Percentiles rank a stretch among this genome's conserved stretches.
Conservation (phyloP, 2,113 vertebrate species). For the Salvator merianae region DNA sequence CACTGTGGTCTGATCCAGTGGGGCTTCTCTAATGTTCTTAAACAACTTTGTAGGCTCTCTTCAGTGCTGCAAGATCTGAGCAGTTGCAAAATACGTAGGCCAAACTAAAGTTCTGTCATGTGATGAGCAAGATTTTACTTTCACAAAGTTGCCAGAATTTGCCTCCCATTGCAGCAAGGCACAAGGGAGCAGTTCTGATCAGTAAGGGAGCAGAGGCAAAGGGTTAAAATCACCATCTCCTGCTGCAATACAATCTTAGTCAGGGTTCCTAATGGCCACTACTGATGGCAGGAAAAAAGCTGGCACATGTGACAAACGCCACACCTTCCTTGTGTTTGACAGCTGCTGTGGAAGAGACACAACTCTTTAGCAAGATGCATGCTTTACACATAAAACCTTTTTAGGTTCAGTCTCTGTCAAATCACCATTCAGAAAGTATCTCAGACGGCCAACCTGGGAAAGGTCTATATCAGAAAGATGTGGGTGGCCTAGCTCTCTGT, state of each 20-base stretch:
- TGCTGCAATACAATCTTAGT: not conserved
- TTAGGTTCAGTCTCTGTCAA: not conserved
- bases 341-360: not conserved
- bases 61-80: not conserved
- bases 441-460: not conserved
- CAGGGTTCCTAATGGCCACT: not conserved
- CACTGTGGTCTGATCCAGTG: too few relatives aligned
- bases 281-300: not conserved
- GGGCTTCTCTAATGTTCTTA: too few relatives aligned
- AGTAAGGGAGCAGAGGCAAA: not conserved
- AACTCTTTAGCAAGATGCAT: not conserved
- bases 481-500: not conserved
- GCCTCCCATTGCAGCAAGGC: too few relatives aligned
- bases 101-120: too few relatives aligned
- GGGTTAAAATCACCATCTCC: not conserved
- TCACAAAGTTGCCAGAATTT: not conserved
- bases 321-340: not conserved
- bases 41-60: too few relatives aligned
- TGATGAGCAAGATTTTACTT: not conserved
- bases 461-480: not conserved
- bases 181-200: not conserved
- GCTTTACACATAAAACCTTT: not conserved
- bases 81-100: not conserved
- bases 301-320: not conserved
- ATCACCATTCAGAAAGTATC: not conserved